Percentiles rank a stretch among this genome's conserved stretches.
Evolutionary conservation across 2,113 vertebrate genomes (phyloP).

Genomic region (Mormyrus iriodes): DNA sequence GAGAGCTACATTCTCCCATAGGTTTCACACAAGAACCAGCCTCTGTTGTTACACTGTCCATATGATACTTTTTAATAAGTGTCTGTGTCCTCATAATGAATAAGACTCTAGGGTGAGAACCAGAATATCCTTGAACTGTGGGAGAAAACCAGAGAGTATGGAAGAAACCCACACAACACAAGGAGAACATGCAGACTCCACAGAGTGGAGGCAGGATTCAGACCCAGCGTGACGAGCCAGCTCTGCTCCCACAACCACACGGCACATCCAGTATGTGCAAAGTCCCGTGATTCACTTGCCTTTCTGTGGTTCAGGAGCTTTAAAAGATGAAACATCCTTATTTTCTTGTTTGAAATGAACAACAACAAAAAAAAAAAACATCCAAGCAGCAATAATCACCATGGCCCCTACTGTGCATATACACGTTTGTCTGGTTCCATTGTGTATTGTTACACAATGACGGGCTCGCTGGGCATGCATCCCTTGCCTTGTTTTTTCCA

Average conservation of each 20-base stretch:
- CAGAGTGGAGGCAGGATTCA: neutral
- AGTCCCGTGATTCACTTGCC: neutral
- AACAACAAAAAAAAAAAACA: neutral
- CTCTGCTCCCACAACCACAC: neutral
- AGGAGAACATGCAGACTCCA: neutral
- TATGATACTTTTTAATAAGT: neutral
- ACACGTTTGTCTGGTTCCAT: neutral
- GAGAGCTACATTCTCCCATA: neutral
- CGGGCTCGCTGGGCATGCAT: neutral
- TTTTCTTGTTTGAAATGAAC: neutral
- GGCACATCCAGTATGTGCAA: neutral
- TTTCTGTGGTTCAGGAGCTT: neutral
- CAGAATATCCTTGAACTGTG: neutral
- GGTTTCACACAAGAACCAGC: neutral
- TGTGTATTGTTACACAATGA: neutral
- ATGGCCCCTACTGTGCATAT: neutral
- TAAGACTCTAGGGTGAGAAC: neutral
- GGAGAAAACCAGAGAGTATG: neutral
- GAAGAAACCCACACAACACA: neutral
- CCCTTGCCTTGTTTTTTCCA: neutral
- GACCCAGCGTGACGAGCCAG: neutral
- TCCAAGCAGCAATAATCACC: neutral
- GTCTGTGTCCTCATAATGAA: neutral
- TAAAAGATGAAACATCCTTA: neutral
- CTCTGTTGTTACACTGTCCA: neutral